These are phyloP conservation scores for Alligator sinensis DNA, from an alignment of 2,113 vertebrate species.

Conservation along the genomic window DNA sequence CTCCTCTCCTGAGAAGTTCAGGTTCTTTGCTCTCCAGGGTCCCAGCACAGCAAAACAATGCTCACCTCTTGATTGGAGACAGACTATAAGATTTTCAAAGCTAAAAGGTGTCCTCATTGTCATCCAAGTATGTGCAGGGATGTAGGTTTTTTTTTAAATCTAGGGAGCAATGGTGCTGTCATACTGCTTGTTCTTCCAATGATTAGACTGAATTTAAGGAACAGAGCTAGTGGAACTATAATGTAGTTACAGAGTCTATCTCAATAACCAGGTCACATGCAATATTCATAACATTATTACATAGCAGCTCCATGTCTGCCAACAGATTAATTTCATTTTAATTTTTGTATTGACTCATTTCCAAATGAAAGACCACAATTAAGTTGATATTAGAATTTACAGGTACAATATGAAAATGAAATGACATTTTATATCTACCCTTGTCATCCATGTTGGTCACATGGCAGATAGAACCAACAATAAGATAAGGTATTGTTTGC, in stretches of 20 bases:
- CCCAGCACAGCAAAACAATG: not conserved
- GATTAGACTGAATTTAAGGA: not conserved
- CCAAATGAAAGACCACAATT: not conserved
- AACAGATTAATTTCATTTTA: not conserved
- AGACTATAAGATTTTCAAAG: rapidly evolving
- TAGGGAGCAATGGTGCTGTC: not conserved
- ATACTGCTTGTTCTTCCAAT: not conserved
- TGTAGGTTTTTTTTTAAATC: not conserved
- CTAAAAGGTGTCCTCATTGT: not conserved
- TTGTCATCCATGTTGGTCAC: not conserved
- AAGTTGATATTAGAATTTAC: not conserved
- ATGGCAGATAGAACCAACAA: not conserved
- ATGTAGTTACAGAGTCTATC: not conserved
- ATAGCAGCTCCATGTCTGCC: not conserved
- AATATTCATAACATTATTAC: not conserved
- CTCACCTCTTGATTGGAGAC: not conserved
- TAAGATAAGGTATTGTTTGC: not conserved
- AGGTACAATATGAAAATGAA: not conserved
- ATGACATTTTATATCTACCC: not conserved
- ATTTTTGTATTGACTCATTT: not conserved
- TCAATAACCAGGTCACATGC: not conserved
- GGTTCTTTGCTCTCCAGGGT: not conserved
- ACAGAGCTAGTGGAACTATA: not conserved
- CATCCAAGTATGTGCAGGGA: not conserved
- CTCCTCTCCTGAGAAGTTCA: not conserved